These are phyloP conservation scores for Acanthurus leucopareius DNA, from an alignment of 2,797 vertebrate genomes.

Conservation along the genomic window DNA sequence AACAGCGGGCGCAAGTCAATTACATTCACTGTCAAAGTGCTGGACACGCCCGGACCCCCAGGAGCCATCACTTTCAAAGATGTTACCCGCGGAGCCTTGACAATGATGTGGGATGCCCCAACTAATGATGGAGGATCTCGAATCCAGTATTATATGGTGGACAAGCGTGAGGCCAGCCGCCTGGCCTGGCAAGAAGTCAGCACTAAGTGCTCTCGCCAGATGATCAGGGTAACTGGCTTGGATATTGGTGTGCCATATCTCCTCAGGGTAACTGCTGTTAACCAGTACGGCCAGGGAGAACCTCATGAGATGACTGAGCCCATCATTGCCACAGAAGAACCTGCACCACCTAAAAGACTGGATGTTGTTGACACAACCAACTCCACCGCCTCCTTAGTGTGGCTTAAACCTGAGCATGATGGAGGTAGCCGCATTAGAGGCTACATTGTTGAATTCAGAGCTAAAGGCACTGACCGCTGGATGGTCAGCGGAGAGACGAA, in stretches of 20 bases:
- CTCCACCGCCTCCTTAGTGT: constrained; percentile 93
- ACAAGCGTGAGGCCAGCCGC: constrained; percentile 96
- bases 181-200: constrained; percentile 96
- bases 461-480: constrained; percentile 93
- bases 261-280: constrained; percentile 95
- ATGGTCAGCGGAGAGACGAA: constrained; percentile 92
- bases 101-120: constrained; percentile 98
- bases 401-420: constrained; percentile 98
- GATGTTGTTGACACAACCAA: constrained; percentile 95
- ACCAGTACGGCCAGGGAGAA: constrained; percentile 95
- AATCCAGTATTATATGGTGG: constrained; percentile 94
- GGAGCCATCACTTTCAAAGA: constrained; percentile 96
- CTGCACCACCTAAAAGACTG: constrained; percentile 95
- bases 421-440: constrained; percentile 95
- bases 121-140: constrained; percentile 93
- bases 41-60: constrained; percentile 96
- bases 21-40: constrained; percentile 96
- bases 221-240: constrained; percentile 91
- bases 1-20: constrained; percentile 96
- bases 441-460: constrained; percentile 94
- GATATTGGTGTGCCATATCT: constrained; percentile 91
- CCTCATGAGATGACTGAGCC: constrained; percentile 95
- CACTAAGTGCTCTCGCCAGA: constrained; percentile 93
- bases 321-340: constrained; percentile 95
- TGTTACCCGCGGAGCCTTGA: constrained; percentile 93